Base-by-base conservation (phyloP, 2,888 invertebrate species). In the Tetragonula carbonaria region DNA sequence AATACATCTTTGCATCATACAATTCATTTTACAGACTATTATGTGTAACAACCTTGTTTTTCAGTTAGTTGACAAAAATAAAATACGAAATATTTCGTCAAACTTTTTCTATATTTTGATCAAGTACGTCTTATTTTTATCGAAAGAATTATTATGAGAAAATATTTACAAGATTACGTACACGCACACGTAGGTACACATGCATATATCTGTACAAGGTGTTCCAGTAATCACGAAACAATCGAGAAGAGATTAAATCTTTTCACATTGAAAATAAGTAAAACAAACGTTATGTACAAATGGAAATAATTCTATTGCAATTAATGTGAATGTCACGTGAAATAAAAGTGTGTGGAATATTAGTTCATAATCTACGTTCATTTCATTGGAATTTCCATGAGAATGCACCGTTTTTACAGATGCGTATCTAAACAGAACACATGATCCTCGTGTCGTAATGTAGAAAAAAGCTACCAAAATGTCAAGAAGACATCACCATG, bases 1-100 rank as follows among this genome's bases (percentile, higher is more conserved):
- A 8, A 86, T 38, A 18, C 86, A 86, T 45, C 81, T 87, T 45
- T 86, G 86, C 62, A 91, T 72, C 68, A 78, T 82, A 21, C 74
- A 80, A 87, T 71, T 88, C 91, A 91, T 91, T 66, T 76, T 78
- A 45, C 13, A 28, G 55, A 67, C 23, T 79, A 38, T 85, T 71
- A 28, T 51, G 45, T 67, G 53, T 62, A 63, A 59, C 45, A n/a
- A 28, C n/a, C 53, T 50, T 55, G 14, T 28, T 38, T 62, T 14
- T 28, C 23, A 62, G 51, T 16, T 65, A 45, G 11, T 53, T 2
- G n/a, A 38, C 18, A 53, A 67, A 6, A 21, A 63, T 18, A 28
- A 53, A 53, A 33, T 4, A 55, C 23, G 4, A 38, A 14, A 45
- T 55, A 28, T 73, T 55, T 23, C 11, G 63, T 57, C 1, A 1